Evolutionary conservation across 2,888 invertebrate genomes (phyloP), one percentile per base, ranked within the genome.

Genomic region (Coremacera marginata): DNA sequence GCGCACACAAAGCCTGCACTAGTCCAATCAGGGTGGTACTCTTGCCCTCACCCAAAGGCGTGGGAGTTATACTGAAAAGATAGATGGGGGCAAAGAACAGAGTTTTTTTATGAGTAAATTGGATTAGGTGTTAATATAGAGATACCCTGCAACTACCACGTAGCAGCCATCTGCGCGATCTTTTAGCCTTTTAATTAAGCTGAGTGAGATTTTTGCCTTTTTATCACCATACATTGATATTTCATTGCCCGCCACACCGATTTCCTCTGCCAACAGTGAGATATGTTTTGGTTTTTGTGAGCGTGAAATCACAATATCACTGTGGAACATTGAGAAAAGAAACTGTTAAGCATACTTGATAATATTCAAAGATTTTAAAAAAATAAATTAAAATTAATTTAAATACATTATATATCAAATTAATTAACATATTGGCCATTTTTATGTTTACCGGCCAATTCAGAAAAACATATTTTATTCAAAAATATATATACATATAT

Each of bases 1-100:
- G 96, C 0, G 95, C 96, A 0, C 95, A 93, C 74, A 99, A 90
- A 1, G 99, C 98, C 90, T 99, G 99, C 5, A 94, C 95, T 81
- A 99, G 89, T 2, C 99, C 99, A 79, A 99, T 91, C 0, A 96
- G 92, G 0, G 98, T 98, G 0, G 99, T 99, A 84, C 97, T 98
- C 91, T 99, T 99, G 44, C 99, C 99, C 91, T 99, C 99, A 1
- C 99, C 99, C n/a, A 99, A 91, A 0, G 99, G 98, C 0, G 99
- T 99, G 0, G 99, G 99, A 0, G 98, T 99, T 71, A 99, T 98
- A 19, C 97, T 96, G 60, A 31, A 76, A 27, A 9, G 2, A 68
- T 11, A 31, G 25, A 63, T 2, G 16, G 14, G 14, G n/a, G n/a
- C n/a, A n/a, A 62, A 25, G n/a, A 52, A 72, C 63, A 75, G 74